Conservation (phyloP, 2,113 vertebrate species). For the Strigops habroptila region DNA sequence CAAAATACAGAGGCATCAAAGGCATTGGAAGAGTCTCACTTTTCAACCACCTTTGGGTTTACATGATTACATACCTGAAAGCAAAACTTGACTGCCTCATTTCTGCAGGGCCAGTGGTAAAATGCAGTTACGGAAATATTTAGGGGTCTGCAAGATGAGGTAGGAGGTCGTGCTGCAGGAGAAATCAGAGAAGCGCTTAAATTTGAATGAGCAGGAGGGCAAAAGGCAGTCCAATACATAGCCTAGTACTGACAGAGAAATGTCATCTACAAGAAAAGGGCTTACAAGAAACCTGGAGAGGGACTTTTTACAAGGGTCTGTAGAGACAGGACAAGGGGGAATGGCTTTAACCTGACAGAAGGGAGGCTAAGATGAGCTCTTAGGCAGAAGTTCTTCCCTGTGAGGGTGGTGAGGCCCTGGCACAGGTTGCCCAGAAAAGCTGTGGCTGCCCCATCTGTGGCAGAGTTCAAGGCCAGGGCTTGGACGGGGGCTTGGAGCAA, state of each 20-base stretch:
- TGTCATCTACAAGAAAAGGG: neutral
- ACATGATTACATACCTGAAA: fast-evolving
- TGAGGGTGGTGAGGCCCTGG: neutral
- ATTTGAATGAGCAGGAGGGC: neutral
- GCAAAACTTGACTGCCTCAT: neutral
- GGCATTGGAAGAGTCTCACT: fast-evolving
- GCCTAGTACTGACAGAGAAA: neutral
- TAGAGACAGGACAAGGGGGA: neutral
- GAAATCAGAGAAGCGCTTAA: neutral
- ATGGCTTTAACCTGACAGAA: neutral
- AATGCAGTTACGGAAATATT: neutral
- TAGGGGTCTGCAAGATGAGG: neutral
- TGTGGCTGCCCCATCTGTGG: neutral
- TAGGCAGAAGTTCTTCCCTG: neutral
- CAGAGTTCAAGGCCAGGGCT: neutral
- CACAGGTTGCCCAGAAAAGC: too few species aligned
- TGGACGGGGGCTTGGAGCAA: neutral
- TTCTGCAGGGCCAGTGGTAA: neutral
- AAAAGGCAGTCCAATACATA: neutral
- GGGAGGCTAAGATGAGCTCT: neutral
- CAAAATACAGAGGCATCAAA: fast-evolving
- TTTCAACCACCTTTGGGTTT: neutral
- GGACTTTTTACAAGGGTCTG: neutral
- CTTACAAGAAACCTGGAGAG: neutral
- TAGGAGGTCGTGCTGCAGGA: neutral